These are phyloP conservation scores for Todiramphus chloris DNA, from an alignment of 2,113 vertebrate species.

Conservation along the genomic window DNA sequence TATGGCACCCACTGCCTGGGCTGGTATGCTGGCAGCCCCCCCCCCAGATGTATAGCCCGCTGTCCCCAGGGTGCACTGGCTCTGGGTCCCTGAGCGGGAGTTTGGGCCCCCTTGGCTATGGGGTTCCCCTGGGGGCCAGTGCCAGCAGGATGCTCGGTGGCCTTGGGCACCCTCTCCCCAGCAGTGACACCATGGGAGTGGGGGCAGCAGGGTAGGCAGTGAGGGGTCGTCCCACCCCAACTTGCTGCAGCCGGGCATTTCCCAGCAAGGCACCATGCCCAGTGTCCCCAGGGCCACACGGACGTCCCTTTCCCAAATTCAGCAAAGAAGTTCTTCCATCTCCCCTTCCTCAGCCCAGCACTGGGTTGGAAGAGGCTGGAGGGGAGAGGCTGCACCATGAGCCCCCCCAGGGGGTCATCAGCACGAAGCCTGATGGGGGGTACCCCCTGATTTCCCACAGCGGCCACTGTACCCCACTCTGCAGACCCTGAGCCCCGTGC, in stretches of 20 bases:
- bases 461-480: constrained; percentile 82
- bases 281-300: accelerated
- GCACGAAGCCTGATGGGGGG: neutral
- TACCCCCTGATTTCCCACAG: constrained; percentile 32
- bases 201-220: neutral
- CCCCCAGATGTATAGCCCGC: neutral
- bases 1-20: neutral
- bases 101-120: neutral
- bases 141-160: neutral
- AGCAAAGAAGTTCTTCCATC: too few relatives aligned
- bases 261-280: neutral
- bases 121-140: neutral
- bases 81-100: too few relatives aligned
- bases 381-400: neutral
- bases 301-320: neutral
- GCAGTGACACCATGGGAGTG: neutral
- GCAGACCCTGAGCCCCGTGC: constrained; percentile 76
- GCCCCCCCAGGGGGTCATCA: neutral
- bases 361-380: accelerated
- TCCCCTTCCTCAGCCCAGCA: neutral
- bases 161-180: too few relatives aligned
- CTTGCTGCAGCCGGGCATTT: neutral
- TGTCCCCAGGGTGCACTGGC: neutral
- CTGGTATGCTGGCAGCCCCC: neutral
- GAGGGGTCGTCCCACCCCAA: neutral